Evolutionary conservation across 2,113 vertebrate genomes (phyloP), one percentile per base, ranked within the genome.

Genomic region (Spea bombifrons): DNA sequence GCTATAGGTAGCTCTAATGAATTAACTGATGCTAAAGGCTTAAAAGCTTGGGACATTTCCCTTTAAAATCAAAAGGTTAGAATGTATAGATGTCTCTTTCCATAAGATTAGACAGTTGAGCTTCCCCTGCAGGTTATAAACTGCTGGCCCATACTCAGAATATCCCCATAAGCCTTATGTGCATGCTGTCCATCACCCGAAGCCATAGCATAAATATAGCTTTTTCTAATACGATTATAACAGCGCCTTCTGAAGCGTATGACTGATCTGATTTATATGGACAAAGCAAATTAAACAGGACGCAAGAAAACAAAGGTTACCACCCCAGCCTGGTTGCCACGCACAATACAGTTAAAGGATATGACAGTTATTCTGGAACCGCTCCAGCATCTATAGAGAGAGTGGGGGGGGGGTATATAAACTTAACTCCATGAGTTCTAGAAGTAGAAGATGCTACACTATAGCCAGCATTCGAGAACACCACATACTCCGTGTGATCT

Each of bases 101-200:
- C 43, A 72, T 78, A 65, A 49, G 57, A 78, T 49, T 48, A 72
- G 67, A 78, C 76, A 78, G 76, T 46, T 78, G 12, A 71, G 48
- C 15, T 43, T 72, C 63, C 59, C 69, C 76, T 78, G 45, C 68
- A 45, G 69, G 55, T 59, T 8, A 59, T 59, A 8, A 12, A 13
- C 63, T 64, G 48, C 46, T 15, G 66, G 63, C 46, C 59, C n/a
- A 55, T 46, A 45, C 30, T 64, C 66, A 78, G 63, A 71, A 15
- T 63, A n/a, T 78, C 47, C 67, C 67, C 75, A 50, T 17, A 7
- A 71, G 66, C 7, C 53, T 17, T n/a, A 17, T 57, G 30, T 49
- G 55, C 16, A 50, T 57, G 44, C 12, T 59, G 17, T 61, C 65
- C 52, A 59, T 43, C 66, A 63, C 57, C 53, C 59, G n/a, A 57